phyloP scores from a whole-genome alignment of 2,888 invertebrate genomes.

The Asteroscopus sphinx region DNA sequence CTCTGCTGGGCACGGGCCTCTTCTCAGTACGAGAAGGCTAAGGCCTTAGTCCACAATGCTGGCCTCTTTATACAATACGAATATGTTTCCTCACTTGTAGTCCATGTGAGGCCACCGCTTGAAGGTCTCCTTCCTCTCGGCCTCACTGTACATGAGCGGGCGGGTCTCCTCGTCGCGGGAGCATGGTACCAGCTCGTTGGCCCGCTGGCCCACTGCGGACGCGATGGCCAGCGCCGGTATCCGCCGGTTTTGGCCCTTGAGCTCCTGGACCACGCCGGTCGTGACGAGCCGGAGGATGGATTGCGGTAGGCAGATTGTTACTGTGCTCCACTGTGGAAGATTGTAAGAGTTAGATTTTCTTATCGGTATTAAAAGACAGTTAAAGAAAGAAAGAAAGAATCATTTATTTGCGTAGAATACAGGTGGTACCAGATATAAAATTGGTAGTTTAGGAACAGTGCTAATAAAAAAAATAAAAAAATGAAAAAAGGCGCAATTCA shows the following conservation, averaged over 20 bases:
- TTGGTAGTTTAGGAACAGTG: no score
- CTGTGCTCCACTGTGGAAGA: slow-evolving; percentile 95
- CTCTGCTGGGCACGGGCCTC: no score
- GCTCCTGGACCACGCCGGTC: slow-evolving; percentile 94
- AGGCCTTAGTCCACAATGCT: no score
- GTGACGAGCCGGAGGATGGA: slow-evolving; percentile 94
- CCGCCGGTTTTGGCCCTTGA: slow-evolving; percentile 94
- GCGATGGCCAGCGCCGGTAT: slow-evolving; percentile 96
- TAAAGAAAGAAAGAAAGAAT: no score
- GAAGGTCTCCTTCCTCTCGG: slow-evolving; percentile 96
- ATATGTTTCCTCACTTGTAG: slow-evolving; percentile 93
- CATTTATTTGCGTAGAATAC: no score
- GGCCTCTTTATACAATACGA: no score
- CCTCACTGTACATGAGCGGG: slow-evolving; percentile 96
- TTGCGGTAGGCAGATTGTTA: slow-evolving; percentile 95
- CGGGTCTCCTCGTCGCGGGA: slow-evolving; percentile 85
- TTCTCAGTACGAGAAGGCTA: no score
- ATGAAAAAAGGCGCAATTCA: no score
- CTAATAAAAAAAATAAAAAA: no score
- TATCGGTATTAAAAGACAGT: no score
- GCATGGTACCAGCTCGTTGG: slow-evolving; percentile 93
- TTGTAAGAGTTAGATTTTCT: background rate
- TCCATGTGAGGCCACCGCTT: slow-evolving; percentile 99
- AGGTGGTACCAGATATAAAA: no score
- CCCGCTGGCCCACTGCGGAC: slow-evolving; percentile 96